Base-by-base conservation (phyloP, 2,113 vertebrate genomes). In the Boleophthalmus pectinirostris region DNA sequence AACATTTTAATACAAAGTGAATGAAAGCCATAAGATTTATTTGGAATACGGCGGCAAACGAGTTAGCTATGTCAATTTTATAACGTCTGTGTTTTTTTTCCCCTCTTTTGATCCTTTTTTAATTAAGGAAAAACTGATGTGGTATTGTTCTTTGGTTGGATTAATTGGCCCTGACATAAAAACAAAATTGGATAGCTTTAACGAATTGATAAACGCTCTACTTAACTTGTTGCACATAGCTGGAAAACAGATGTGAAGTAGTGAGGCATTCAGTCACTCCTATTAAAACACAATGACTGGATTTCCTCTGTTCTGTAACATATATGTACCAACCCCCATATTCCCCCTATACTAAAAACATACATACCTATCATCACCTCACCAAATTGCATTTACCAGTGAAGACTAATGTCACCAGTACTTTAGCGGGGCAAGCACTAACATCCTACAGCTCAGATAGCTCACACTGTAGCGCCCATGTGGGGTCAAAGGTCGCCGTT, bases 401-500 rank as follows among this genome's bases (percentile, higher is more conserved):
- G 29, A 15, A 83, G 72, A 75, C 72, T 78, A 80, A 83, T 71
- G 80, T 80, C 82, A 82, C 2, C 64, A 58, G 47, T n/a, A 49
- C 53, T 87, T 83, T 51, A 72, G 73, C 61, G 0, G 6, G 51
- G 56, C 12, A 10, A 24, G 68, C 21, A 20, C 67, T 69, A 85
- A 85, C 84, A 77, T 15, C 68, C 72, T 56, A 20, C 82, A 88
- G 82, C 51, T 63, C 29, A n/a, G 9, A 35, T 21, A 20, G 60
- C 25, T 35, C 60, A 20, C 33, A 89, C 86, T 87, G 78, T 85
- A 78, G 84, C 49, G 6, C 77, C 71, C 85, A 85, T 38, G 15
- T 64, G 57, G 72, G 86, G 88, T 91, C 81, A 90, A 58, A 88
- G 87, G 85, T 87, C 83, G 79, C 60, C 1, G 51, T 82, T 85